Base-by-base conservation (phyloP, 2,888 invertebrate species). In the Oegoconia quadripuncta region DNA sequence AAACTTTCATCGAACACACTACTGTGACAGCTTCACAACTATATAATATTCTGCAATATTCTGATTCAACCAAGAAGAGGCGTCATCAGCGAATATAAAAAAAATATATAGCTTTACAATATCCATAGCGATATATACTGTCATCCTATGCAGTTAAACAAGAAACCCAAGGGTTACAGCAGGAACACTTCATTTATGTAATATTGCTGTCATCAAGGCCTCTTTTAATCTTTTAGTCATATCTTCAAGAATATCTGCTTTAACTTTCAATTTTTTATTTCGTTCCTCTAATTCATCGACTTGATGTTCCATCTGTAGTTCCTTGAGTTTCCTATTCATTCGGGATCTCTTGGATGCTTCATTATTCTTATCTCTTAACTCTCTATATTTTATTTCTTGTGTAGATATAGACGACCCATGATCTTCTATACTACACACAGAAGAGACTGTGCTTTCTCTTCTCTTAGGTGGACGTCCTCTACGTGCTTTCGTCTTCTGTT, bases 291-390 rank as follows among this genome's bases (percentile, higher is more conserved):
- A 74, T 32, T 90, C 88, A 15, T 83, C 66, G 1, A 89, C 89
- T 46, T 79, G 64, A 34, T 76, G 71, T 50, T 83, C 74, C 89
- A 90, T 90, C 55, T 91, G 90, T 36, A 82, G 59, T 48, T 77
- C 81, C 57, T 83, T 90, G 60, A 74, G 76, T 73, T 93, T 93
- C 50, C 93, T 89, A 59, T 93, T 93, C 81, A 91, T 90, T 48
- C 94, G 82, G 1, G 93, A 93, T 53, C 91, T 89, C 54, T 93
- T 88, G 27, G 94, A 94, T 28, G 94, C 93, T 74, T 93, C 93
- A 65, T 94, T 94, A 73, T 94, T 94, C 66, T 93, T 93, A 62
- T 93, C 92, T 39, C 94, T 79, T 47, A 92, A 84, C 60, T 93
- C 92, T 34, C 92, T 82, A 66, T 94, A 93, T 48, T 88, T 90